These are phyloP conservation scores for Oscheius sp. DNA, from an alignment of 1,140 invertebrate species.

Conservation along the genomic window DNA sequence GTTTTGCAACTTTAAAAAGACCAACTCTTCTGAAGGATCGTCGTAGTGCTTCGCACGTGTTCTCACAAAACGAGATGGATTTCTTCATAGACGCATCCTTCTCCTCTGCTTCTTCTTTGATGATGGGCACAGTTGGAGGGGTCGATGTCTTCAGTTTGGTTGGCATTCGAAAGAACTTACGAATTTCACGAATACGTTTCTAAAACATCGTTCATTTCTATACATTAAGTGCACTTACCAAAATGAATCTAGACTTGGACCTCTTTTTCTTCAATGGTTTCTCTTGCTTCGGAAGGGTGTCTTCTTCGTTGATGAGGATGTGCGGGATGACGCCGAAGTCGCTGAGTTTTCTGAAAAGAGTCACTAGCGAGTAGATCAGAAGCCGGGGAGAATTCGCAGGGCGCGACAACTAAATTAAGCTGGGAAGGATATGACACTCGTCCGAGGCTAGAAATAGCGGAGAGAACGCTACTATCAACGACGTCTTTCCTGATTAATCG, in stretches of 20 bases:
- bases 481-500: too few relatives aligned
- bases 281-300: neutral
- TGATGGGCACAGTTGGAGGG: neutral
- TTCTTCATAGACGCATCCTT: constrained; percentile 5
- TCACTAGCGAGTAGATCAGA: too few relatives aligned
- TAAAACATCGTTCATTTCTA: neutral
- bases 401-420: too few relatives aligned
- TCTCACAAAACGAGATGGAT: constrained; percentile 24
- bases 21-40: constrained; percentile 16
- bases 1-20: too few relatives aligned
- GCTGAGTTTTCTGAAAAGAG: neutral
- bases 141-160: neutral
- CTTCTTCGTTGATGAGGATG: neutral
- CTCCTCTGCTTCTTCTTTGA: constrained; percentile 11
- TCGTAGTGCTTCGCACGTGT: constrained; percentile 18
- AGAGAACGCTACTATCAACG: too few relatives aligned
- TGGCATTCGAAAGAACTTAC: constrained; percentile 2
- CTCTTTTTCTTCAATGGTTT: neutral
- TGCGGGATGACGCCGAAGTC: neutral
- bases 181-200: neutral
- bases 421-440: too few relatives aligned
- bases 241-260: too few relatives aligned
- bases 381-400: too few relatives aligned
- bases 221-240: too few relatives aligned
- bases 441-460: too few relatives aligned